Percentiles rank a stretch among this genome's conserved stretches.
These are phyloP conservation scores for Danaus melanippus DNA, from an alignment of 1,140 invertebrate species.

Conservation along the genomic window DNA sequence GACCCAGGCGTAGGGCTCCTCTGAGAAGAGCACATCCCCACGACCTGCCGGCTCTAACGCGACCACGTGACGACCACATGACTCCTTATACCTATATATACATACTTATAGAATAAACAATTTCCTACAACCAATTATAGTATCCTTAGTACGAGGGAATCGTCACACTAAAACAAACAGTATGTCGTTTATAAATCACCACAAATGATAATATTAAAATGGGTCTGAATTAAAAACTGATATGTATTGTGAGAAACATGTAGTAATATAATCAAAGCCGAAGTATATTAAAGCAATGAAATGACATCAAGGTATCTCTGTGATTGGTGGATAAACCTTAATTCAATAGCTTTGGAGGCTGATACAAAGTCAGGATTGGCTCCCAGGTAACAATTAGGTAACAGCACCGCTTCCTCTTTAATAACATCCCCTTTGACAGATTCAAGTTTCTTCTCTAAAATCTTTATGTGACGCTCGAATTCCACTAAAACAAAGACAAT, in stretches of 20 bases:
- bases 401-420: slow-evolving; percentile 18
- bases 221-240: too few species aligned
- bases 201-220: too few species aligned
- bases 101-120: slow-evolving; percentile 4
- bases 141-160: too few species aligned
- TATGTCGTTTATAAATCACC: too few species aligned
- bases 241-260: too few species aligned
- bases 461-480: slow-evolving; percentile 45
- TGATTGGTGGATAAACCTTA: slow-evolving; percentile 26
- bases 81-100: slow-evolving; percentile 38
- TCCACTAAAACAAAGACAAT: slow-evolving; percentile 32
- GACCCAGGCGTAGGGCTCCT: slow-evolving; percentile 60
- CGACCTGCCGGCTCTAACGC: slow-evolving; percentile 28
- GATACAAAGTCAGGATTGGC: slow-evolving; percentile 38
- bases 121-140: too few species aligned
- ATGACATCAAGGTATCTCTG: too few species aligned
- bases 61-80: slow-evolving; percentile 40
- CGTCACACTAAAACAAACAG: too few species aligned
- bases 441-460: slow-evolving; percentile 44
- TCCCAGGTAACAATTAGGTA: slow-evolving; percentile 39
- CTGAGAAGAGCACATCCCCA: slow-evolving; percentile 52
- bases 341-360: slow-evolving; percentile 45
- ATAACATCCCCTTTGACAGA: slow-evolving; percentile 11
- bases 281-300: too few species aligned
- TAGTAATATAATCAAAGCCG: too few species aligned